Base-by-base conservation (phyloP, 2,113 vertebrate genomes). In the Solea senegalensis region DNA sequence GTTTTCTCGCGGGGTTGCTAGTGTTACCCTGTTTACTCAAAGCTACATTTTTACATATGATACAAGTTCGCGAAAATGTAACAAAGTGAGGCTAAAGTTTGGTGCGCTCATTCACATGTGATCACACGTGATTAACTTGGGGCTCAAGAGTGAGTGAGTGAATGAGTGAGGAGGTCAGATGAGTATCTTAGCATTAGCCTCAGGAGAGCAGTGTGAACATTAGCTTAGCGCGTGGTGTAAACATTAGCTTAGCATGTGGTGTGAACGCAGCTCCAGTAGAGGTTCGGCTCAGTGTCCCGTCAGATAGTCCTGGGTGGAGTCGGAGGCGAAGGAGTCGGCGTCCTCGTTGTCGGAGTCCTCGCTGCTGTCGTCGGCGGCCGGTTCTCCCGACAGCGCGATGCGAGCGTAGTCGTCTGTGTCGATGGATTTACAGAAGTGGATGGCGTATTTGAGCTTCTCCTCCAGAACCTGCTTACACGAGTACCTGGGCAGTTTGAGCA, bases 351-450 rank as follows among this genome's bases (percentile, higher is more conserved):
- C 97, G 0, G 97, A 98, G 91, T 97, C 96, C 0, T 97, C 98
- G 0, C 96, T 98, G 75, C 97, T 98, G 93, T 97, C 97, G 13
- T 97, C 97, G 0, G 97, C 97, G 0, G 97, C 96, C 0, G 97
- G 96, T 85, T 98, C 98, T 0, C 97, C 98, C 0, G 94, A 97
- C 86, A 99, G 93, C 0, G 98, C 98, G 65, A 99, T 99, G 66
- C 98, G 96, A 2, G 98, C 98, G 6, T 99, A 99, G 85, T 99
- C 98, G 8, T 99, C 98, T 0, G 98, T 99, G 94, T 99, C 98
- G 82, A 99, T 99, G 15, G 97, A 99, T 74, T 99, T 99, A 90
- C 98, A 99, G 88, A 99, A 99, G 89, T 99, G 98, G 74, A 99
- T 99, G 83, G 98, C 98, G 0, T 99, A 99, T 69, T 99, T 99